Conservation (phyloP, 2,888 invertebrate species). For the Abscondita cerata region DNA sequence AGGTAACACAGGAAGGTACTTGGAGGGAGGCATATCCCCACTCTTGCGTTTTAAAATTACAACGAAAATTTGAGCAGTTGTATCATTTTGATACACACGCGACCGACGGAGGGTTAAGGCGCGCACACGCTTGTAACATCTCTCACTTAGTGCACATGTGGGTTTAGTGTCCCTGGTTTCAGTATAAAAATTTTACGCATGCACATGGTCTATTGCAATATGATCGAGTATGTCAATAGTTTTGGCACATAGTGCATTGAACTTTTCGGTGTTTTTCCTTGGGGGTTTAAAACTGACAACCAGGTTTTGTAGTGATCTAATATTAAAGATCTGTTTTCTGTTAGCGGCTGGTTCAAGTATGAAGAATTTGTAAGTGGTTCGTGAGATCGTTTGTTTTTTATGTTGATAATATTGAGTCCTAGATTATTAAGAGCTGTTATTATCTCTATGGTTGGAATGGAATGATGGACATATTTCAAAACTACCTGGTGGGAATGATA, state of each 20-base stretch:
- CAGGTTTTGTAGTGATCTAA: too few species aligned
- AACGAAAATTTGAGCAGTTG: too few species aligned
- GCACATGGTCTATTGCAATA: background rate
- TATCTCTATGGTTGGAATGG: background rate
- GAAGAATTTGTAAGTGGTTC: background rate
- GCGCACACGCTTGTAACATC: too few species aligned
- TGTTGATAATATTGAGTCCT: background rate
- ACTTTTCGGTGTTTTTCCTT: background rate
- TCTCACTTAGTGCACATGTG: background rate
- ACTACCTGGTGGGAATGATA: background rate
- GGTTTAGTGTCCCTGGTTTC: too few species aligned
- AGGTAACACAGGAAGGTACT: too few species aligned
- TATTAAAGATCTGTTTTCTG: background rate
- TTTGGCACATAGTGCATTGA: background rate
- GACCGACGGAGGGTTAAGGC: too few species aligned
- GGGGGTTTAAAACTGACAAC: background rate
- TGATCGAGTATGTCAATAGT: background rate
- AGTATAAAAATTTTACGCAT: too few species aligned
- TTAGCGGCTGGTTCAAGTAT: background rate
- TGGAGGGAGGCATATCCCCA: too few species aligned
- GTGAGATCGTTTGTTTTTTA: background rate
- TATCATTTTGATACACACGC: too few species aligned
- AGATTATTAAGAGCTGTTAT: background rate
- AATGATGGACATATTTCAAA: too few species aligned
- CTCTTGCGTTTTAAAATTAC: too few species aligned